These are phyloP conservation scores for Dendropsophus ebraccatus DNA, from an alignment of 2,113 vertebrate species.

Conservation along the genomic window DNA sequence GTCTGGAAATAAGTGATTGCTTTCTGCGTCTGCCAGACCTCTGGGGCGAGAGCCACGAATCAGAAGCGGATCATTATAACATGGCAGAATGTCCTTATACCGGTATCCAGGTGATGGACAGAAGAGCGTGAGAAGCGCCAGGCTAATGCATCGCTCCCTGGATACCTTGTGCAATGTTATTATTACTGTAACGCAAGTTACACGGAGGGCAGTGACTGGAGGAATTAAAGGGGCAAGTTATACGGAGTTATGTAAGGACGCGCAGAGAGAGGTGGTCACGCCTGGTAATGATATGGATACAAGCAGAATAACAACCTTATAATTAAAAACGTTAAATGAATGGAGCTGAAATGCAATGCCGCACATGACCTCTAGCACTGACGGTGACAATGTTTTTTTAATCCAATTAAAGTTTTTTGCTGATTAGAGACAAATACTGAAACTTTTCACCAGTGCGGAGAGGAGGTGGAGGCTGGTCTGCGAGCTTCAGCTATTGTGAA, in stretches of 20 bases:
- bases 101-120: constrained; percentile 13
- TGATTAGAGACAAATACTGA: too few species aligned
- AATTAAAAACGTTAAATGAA: too few species aligned
- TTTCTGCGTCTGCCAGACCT: constrained; percentile 7
- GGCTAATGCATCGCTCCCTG: background rate
- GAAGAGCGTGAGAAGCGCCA: background rate
- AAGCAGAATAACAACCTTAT: background rate
- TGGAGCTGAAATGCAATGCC: too few species aligned
- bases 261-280: background rate
- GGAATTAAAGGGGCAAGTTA: background rate
- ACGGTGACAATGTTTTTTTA: too few species aligned
- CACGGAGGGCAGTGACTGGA: background rate
- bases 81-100: constrained; percentile 6
- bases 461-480: too few species aligned
- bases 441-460: too few species aligned
- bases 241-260: background rate
- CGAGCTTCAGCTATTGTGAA: too few species aligned
- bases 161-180: background rate
- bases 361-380: too few species aligned
- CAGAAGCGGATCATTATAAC: background rate
- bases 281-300: background rate
- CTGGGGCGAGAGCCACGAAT: background rate
- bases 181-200: constrained; percentile 2
- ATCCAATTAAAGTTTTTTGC: too few species aligned
- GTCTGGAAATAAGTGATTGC: constrained; percentile 35